These are phyloP conservation scores for Allygus modestus DNA, from an alignment of 2,888 invertebrate genomes.

Conservation along the genomic window DNA sequence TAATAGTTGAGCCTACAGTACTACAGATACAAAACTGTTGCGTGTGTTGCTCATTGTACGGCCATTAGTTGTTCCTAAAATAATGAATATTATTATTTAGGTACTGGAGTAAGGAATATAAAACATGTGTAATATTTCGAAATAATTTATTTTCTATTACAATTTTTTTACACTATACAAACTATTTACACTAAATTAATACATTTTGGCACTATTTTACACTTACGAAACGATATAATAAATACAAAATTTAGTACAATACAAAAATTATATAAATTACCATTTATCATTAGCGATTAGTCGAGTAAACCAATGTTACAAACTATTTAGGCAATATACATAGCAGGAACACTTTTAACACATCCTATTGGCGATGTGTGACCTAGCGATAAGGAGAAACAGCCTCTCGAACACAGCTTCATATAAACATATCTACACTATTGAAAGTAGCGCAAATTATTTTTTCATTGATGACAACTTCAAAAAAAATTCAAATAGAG, in stretches of 20 bases:
- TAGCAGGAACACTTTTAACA: slow-evolving; percentile 41
- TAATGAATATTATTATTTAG: too few relatives aligned
- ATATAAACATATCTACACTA: not conserved
- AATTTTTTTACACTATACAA: slow-evolving; percentile 61
- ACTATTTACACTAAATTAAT: slow-evolving; percentile 58
- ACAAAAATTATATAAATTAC: slow-evolving; percentile 49
- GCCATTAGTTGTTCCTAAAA: too few relatives aligned
- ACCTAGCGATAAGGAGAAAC: not conserved
- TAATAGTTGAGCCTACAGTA: too few relatives aligned
- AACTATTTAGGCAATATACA: slow-evolving; percentile 39
- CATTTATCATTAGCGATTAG: slow-evolving; percentile 39
- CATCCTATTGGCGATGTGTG: slow-evolving; percentile 35
- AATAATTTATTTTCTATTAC: slow-evolving; percentile 62
- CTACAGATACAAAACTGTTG: too few relatives aligned
- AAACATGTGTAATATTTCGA: slow-evolving; percentile 41
- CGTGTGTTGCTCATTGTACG: too few relatives aligned
- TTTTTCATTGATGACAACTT: not conserved
- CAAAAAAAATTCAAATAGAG: too few relatives aligned
- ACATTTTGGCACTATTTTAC: slow-evolving; percentile 61
- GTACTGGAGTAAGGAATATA: not conserved
- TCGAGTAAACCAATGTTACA: slow-evolving; percentile 36
- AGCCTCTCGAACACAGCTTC: not conserved
- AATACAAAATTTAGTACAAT: slow-evolving; percentile 55
- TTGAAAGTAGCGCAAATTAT: not conserved
- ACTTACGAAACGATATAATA: slow-evolving; percentile 48